Evolutionary conservation across 1,140 invertebrate species (phyloP).

Genomic region (Drusus annulatus): DNA sequence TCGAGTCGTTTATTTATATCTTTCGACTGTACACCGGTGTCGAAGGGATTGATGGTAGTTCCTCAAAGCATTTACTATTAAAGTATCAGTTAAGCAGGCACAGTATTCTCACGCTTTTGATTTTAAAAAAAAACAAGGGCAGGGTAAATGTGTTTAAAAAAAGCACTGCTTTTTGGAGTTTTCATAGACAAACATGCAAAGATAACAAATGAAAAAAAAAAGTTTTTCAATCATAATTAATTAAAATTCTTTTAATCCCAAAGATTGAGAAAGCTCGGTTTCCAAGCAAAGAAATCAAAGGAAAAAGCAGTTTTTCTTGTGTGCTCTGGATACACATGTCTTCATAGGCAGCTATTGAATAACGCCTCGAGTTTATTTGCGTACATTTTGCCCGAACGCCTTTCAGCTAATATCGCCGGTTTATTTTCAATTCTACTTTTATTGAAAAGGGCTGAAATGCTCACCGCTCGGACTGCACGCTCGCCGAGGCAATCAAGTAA

Average conservation of each 20-base stretch:
- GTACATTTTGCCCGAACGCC: conserved; percentile 40
- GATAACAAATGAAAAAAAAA: too few relatives aligned
- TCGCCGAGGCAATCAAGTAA: conserved; percentile 39
- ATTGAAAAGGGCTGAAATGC: conserved; percentile 1
- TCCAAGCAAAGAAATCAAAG: conserved; percentile 27
- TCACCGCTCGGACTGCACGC: conserved; percentile 12
- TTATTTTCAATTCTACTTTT: conserved; percentile 34
- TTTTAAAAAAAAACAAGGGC: too few relatives aligned
- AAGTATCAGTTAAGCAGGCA: too few relatives aligned
- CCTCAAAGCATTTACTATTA: too few relatives aligned
- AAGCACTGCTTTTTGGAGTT: too few relatives aligned
- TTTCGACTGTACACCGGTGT: too few relatives aligned
- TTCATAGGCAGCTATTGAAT: conserved; percentile 40
- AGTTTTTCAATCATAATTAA: too few relatives aligned
- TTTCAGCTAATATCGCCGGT: conserved; percentile 18
- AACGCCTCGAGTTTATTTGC: conserved; percentile 39
- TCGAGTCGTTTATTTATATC: too few relatives aligned
- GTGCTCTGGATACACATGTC: conserved; percentile 35
- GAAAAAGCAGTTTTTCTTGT: conserved; percentile 37
- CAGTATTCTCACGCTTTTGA: too few relatives aligned
- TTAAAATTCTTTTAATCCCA: background rate
- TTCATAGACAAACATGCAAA: too few relatives aligned
- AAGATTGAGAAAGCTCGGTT: conserved; percentile 1
- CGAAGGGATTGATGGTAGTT: too few relatives aligned
- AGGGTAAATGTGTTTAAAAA: too few relatives aligned